Evolutionary conservation across 1,140 invertebrate genomes (phyloP).

Genomic region (Pachypeltis micranthus): DNA sequence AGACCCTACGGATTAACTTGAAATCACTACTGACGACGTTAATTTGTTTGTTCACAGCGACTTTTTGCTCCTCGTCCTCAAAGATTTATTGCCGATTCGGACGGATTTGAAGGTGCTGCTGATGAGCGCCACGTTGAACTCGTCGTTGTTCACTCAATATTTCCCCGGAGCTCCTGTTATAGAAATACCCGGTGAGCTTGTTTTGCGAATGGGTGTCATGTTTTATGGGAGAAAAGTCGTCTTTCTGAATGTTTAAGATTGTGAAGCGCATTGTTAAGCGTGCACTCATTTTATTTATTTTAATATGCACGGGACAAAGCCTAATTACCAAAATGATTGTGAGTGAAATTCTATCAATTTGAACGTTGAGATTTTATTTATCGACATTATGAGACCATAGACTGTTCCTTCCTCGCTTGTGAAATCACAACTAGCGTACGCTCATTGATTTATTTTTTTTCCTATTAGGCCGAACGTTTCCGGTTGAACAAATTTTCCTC

Average conservation of each 20-base stretch:
- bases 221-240: no score
- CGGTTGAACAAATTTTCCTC: conserved; percentile 65
- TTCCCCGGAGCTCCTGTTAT: conserved; percentile 57
- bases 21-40: neutral
- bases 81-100: conserved; percentile 52
- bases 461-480: conserved; percentile 57
- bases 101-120: conserved; percentile 67
- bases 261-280: no score
- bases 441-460: conserved; percentile 23
- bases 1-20: neutral
- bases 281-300: no score
- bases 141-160: conserved; percentile 63
- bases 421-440: no score
- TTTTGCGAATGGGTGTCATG: no score
- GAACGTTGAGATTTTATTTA: no score
- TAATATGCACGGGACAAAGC: no score
- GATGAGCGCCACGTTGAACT: conserved; percentile 80
- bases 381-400: no score
- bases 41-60: conserved; percentile 42
- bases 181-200: conserved; percentile 54
- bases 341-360: neutral
- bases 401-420: no score
- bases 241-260: no score
- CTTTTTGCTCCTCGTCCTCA: conserved; percentile 68
- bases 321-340: neutral